phyloP scores from a whole-genome alignment of 2,113 vertebrate species.

The Laticauda laticaudata region DNA sequence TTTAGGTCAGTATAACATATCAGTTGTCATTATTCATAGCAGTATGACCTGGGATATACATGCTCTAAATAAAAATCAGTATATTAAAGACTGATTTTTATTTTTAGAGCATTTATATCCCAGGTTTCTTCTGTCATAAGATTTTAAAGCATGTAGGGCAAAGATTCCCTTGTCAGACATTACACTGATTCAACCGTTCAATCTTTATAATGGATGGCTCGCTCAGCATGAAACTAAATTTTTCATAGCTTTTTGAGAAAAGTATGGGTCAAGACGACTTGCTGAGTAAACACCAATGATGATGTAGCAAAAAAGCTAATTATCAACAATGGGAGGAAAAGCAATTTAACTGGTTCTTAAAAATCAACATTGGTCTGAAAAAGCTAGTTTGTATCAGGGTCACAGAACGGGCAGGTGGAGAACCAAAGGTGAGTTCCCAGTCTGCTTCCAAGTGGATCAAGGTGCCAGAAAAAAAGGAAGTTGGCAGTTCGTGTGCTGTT shows the following conservation, averaged over 20 bases:
- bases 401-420: not conserved
- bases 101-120: not conserved
- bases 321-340: not conserved
- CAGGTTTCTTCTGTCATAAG: not conserved
- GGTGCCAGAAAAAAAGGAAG: not conserved
- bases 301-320: not conserved
- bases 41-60: not conserved
- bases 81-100: not conserved
- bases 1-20: not conserved
- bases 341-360: not conserved
- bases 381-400: not conserved
- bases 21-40: not conserved
- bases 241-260: not conserved
- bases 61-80: not conserved
- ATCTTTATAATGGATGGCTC: not conserved
- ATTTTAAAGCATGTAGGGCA: not conserved
- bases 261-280: not conserved
- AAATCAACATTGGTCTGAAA: not conserved
- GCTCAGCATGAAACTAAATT: not conserved
- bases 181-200: not conserved
- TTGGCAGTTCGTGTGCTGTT: not conserved
- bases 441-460: not conserved
- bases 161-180: not conserved
- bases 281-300: not conserved
- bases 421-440: not conserved